Evolutionary conservation across 2,888 invertebrate species (phyloP), one percentile per base, ranked within the genome.

Genomic region (Mesoligia furuncula): DNA sequence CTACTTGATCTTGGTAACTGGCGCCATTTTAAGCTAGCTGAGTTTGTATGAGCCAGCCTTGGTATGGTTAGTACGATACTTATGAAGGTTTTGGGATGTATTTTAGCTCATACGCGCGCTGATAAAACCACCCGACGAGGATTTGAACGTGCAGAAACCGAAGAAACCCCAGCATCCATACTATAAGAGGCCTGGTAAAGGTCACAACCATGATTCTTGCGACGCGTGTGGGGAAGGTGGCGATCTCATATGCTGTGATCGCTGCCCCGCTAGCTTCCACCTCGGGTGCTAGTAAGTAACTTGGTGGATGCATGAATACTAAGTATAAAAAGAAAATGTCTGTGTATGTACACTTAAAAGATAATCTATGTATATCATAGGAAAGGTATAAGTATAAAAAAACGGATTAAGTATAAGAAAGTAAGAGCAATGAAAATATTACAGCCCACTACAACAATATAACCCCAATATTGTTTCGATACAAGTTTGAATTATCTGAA

Each of bases 171-270:
- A 97, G 88, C 98, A 98, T 95, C 98, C 98, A 1, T 98, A 98
- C 91, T 98, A 98, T 91, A 98, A 98, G 93, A 97, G 98, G 81
- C 98, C 98, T 84, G 98, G 98, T n/a, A 98, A 98, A 90, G 98
- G 98, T 13, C 98, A 98, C 91, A 99, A 99, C 95, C 98, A 98
- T 92, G 99, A 99, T 92, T 98, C 98, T 86, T 99, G 99, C 93
- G 99, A 99, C 96, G 98, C 99, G 75, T 99, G 99, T 93, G 98
- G 98, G 74, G 99, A 99, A 96, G 99, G 99, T 54, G 99, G 99
- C 5, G 99, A 99, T 94, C 96, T 99, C 59, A 98, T 99, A 79
- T 99, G 99, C 94, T 99, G 99, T 93, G 99, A 99, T 94, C 98
- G 98, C 84, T 99, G 99, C 91, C 99, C 99, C 1, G 99, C 99